A percentile compares a stretch with the other conserved stretches of the same genome.
These are phyloP conservation scores for Hoplias malabaricus DNA, from an alignment of 2,113 vertebrate species.

Conservation along the genomic window DNA sequence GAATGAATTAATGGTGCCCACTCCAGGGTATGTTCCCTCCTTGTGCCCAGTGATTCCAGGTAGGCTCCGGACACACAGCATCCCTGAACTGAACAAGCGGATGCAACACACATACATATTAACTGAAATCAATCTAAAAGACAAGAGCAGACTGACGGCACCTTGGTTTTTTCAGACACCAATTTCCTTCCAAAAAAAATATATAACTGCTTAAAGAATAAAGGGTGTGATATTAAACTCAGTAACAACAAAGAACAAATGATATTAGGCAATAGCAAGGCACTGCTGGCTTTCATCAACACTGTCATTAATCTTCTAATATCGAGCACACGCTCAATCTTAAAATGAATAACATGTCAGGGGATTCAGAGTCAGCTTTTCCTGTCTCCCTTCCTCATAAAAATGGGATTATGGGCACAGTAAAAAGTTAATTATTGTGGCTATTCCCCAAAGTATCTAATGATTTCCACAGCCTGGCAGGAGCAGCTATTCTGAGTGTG, in stretches of 20 bases:
- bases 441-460: slow-evolving; percentile 46
- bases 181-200: not conserved
- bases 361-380: slow-evolving; percentile 40
- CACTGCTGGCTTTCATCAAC: slow-evolving; percentile 43
- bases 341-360: slow-evolving; percentile 21
- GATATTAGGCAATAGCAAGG: slow-evolving; percentile 7
- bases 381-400: slow-evolving; percentile 47
- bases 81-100: no score
- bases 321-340: slow-evolving; percentile 21
- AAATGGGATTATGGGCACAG: slow-evolving; percentile 50
- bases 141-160: not conserved
- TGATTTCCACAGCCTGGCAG: slow-evolving; percentile 36
- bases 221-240: slow-evolving; percentile 20
- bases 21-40: no score
- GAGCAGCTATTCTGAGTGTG: slow-evolving; percentile 11
- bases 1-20: no score
- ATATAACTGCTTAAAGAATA: not conserved
- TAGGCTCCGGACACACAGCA: no score
- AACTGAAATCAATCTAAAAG: no score
- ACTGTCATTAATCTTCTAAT: slow-evolving; percentile 41
- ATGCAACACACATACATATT: no score
- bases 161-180: not conserved
- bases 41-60: no score
- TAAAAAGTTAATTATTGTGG: slow-evolving; percentile 55
- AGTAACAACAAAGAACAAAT: slow-evolving; percentile 29